Evolutionary conservation across 2,888 invertebrate species (phyloP).

Genomic region (Teleiodes luculella): DNA sequence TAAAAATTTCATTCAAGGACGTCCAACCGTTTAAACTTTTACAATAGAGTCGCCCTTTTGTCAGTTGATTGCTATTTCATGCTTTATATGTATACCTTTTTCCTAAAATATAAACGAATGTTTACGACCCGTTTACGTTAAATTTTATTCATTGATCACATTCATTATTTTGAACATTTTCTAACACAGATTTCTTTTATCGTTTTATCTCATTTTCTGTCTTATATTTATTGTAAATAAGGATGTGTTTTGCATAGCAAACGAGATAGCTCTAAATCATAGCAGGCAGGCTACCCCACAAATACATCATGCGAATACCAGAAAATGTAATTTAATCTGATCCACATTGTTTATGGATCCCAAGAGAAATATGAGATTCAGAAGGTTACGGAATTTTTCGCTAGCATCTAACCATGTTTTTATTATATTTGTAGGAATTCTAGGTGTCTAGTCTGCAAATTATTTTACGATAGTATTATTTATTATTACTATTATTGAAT

Average conservation of each 20-base stretch:
- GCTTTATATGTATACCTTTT: background rate
- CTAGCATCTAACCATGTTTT: conserved; percentile 26
- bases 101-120: background rate
- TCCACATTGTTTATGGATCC: conserved; percentile 35
- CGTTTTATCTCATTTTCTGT: background rate
- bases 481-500: background rate
- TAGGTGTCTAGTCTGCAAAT: background rate
- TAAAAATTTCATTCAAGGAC: too few species aligned
- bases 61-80: too few species aligned
- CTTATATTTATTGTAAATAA: background rate
- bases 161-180: conserved; percentile 2
- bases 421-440: conserved; percentile 7
- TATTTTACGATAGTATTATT: background rate
- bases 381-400: conserved; percentile 25
- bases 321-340: conserved; percentile 40
- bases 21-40: too few species aligned
- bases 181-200: background rate
- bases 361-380: conserved; percentile 27
- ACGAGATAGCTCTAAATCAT: conserved; percentile 15
- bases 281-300: conserved; percentile 11
- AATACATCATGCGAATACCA: conserved; percentile 28
- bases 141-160: conserved; percentile 1
- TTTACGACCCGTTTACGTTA: background rate
- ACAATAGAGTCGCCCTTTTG: too few species aligned
- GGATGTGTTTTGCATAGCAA: background rate